Percentiles rank a stretch among this genome's conserved stretches.
These are phyloP conservation scores for Heteromyza rotundicornis DNA, from an alignment of 2,888 invertebrate genomes.

Conservation along the genomic window DNA sequence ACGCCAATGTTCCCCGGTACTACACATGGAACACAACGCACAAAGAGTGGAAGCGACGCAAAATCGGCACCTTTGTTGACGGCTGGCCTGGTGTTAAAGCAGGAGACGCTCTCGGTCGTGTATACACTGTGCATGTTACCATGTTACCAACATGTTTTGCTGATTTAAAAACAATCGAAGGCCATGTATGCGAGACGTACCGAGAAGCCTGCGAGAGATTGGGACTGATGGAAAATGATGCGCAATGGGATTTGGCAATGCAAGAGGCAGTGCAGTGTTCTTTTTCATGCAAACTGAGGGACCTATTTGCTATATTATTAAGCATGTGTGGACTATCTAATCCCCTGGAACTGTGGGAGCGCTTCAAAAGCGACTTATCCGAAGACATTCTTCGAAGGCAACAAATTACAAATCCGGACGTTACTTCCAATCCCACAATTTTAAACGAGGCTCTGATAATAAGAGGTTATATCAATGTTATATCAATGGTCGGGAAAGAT, in stretches of 20 bases:
- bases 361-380: constrained; percentile 7
- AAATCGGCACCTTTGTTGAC: too few relatives aligned
- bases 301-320: constrained; percentile 17
- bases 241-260: constrained; percentile 6
- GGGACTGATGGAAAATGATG: not conserved
- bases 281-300: not conserved
- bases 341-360: constrained; percentile 9
- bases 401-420: too few relatives aligned
- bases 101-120: not conserved
- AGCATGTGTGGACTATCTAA: constrained; percentile 6
- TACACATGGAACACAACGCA: not conserved
- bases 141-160: constrained; percentile 11
- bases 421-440: too few relatives aligned
- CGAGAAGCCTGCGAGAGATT: constrained; percentile 13
- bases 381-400: constrained; percentile 8
- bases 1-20: not conserved
- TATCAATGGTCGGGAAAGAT: too few relatives aligned
- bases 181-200: constrained; percentile 9
- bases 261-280: constrained; percentile 1
- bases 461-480: too few relatives aligned
- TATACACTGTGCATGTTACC: not conserved
- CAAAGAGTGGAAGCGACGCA: not conserved
- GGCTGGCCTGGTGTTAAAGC: too few relatives aligned
- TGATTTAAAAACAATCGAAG: constrained; percentile 5
- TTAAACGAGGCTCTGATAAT: too few relatives aligned